phyloP scores from a whole-genome alignment of 2,888 invertebrate genomes.

The Drosophila picticornis region DNA sequence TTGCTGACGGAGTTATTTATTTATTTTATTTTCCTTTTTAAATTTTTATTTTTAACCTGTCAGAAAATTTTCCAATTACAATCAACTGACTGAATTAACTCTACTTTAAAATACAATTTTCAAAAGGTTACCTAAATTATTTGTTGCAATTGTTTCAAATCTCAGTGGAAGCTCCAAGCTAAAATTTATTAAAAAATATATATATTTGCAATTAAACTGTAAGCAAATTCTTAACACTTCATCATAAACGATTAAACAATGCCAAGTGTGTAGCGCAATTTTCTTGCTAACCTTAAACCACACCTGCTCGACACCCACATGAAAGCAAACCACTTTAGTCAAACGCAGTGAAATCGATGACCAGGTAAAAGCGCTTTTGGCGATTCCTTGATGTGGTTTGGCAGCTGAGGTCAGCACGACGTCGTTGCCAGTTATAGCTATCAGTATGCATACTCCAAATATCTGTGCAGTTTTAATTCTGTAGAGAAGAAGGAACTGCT shows the following conservation, averaged over 20 bases:
- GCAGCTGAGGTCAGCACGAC: conserved; percentile 10
- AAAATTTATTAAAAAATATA: background rate
- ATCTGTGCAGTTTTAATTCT: background rate
- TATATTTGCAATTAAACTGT: background rate
- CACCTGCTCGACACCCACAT: conserved; percentile 10
- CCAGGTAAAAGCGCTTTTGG: background rate
- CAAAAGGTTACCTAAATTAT: background rate
- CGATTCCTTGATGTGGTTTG: conserved; percentile 13
- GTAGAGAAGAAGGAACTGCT: background rate
- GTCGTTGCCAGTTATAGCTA: conserved; percentile 8
- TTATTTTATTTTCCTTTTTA: background rate
- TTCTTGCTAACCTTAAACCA: background rate
- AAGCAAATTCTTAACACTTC: background rate
- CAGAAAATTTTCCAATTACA: no score
- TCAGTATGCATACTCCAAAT: background rate
- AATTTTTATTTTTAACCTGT: background rate
- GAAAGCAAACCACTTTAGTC: conserved; percentile 29
- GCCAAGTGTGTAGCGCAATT: background rate
- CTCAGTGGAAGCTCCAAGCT: background rate
- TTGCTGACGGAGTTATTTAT: background rate
- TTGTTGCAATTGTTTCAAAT: background rate
- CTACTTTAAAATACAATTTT: background rate
- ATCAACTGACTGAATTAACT: background rate
- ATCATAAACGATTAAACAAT: background rate
- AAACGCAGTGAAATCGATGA: conserved; percentile 8